Conservation (phyloP, 2,888 invertebrate species). For the Emmelina monodactyla region DNA sequence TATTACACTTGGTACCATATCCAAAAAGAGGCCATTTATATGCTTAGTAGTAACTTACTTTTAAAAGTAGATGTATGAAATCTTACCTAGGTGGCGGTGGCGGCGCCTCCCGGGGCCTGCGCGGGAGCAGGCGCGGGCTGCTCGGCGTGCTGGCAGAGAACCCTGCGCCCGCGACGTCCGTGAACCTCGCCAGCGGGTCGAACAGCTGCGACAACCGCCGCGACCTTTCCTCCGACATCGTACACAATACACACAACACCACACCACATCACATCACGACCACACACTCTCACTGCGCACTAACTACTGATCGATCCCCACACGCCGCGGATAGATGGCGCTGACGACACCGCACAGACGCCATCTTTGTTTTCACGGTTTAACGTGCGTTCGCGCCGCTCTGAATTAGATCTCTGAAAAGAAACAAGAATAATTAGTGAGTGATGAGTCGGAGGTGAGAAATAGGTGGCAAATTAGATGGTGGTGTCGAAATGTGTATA, state of each 20-base stretch:
- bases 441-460: slow-evolving; percentile 30
- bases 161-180: slow-evolving; percentile 69
- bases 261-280: slow-evolving; percentile 49
- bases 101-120: slow-evolving; percentile 56
- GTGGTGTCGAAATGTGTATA: too few relatives aligned
- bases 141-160: slow-evolving; percentile 71
- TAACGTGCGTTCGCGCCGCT: slow-evolving; percentile 24
- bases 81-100: slow-evolving; percentile 57
- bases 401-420: slow-evolving; percentile 46
- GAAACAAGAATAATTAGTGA: slow-evolving; percentile 42
- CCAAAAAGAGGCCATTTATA: too few relatives aligned
- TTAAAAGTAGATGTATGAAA: too few relatives aligned
- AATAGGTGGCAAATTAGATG: slow-evolving; percentile 45
- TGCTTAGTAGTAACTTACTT: too few relatives aligned
- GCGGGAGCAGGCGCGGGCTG: slow-evolving; percentile 74
- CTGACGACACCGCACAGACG: slow-evolving; percentile 46
- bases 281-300: slow-evolving; percentile 37
- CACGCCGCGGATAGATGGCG: slow-evolving; percentile 41
- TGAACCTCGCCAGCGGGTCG: slow-evolving; percentile 79
- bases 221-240: slow-evolving; percentile 73
- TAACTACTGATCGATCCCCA: slow-evolving; percentile 42
- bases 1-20: too few relatives aligned
- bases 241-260: slow-evolving; percentile 32
- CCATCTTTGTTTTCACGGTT: slow-evolving; percentile 55
- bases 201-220: slow-evolving; percentile 83